Evolutionary conservation across 2,113 vertebrate species (phyloP), one percentile per base, ranked within the genome.

Genomic region (Pogonocichla stellata): DNA sequence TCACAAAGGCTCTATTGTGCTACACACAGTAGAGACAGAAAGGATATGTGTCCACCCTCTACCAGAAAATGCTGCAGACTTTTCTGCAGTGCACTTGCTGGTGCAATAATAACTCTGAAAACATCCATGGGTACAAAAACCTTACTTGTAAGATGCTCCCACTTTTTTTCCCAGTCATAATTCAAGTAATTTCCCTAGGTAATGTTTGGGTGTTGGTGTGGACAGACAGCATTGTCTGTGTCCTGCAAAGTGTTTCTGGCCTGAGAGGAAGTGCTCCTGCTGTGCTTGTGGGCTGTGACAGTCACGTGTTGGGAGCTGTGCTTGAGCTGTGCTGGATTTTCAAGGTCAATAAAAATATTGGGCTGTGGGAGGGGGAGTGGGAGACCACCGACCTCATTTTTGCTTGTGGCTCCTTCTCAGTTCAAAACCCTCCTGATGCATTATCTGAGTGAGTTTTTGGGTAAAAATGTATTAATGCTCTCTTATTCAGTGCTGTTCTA

Each of bases 401-500:
- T 51, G 69, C 85, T 93, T 65, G 82, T 94, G 90, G 47, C 71
- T 77, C 86, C 14, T 0, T 71, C 73, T 78, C 40, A 12, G 40
- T 83, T 97, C 73, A 88, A 80, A 95, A 90, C 69, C 31, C 72
- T 86, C 88, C 51, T 26, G 51, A 83, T 88, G 66, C 61, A 72
- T 94, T 96, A 94, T 91, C 80, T 61, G 87, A 88, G 92, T 57
- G 78, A 89, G 53, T 45, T 88, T 72, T 89, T 19, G 28, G 93
- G 90, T 67, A 91, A 94, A 95, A 95, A 92, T 66, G 53, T 57
- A 97, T 97, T 96, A 95, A 88, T 97, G 88, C 47, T 92, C 88
- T 93, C 92, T 93, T 78, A 45, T n/a, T 93, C n/a, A 23, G 77
- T 82, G 96, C 95, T 87, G 95, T 96, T 96, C 95, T 96, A 98